Evolutionary conservation across 2,797 vertebrate species (phyloP).

Genomic region (Mus minutoides): DNA sequence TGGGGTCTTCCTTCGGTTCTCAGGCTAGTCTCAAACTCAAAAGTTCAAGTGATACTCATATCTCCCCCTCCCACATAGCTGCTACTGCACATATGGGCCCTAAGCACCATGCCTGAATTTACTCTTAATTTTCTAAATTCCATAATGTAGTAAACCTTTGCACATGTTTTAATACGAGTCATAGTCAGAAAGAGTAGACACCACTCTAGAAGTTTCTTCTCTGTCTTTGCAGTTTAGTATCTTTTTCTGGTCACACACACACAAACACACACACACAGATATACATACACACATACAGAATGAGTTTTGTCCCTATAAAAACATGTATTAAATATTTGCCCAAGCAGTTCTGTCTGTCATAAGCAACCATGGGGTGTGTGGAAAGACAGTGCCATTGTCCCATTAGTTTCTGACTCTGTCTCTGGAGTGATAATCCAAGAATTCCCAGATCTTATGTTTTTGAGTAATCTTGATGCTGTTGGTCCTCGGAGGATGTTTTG

Average conservation of each 20-base stretch:
- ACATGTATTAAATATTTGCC: neutral
- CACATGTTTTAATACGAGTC: constrained; percentile 23
- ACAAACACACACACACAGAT: neutral
- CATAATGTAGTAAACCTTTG: neutral
- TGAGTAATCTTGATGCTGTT: neutral
- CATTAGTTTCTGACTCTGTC: constrained; percentile 35
- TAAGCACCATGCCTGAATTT: neutral
- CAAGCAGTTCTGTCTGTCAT: neutral
- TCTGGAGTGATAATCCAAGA: neutral
- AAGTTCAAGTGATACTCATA: neutral
- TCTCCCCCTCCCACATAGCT: neutral
- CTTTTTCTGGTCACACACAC: neutral
- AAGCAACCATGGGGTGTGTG: neutral
- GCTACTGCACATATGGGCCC: rapidly evolving
- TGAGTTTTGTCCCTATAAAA: neutral
- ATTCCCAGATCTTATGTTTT: neutral
- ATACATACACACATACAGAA: neutral
- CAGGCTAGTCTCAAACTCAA: neutral
- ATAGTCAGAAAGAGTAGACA: constrained; percentile 37
- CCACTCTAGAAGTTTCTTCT: neutral
- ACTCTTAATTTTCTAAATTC: constrained; percentile 14
- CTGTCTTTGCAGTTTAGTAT: neutral
- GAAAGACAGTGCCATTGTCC: neutral
- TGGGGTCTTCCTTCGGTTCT: neutral
- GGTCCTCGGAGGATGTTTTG: neutral